A percentile compares a stretch with the other conserved stretches of the same genome.
Conservation (phyloP, 2,113 vertebrate species). For the Brachyistius frenatus region DNA sequence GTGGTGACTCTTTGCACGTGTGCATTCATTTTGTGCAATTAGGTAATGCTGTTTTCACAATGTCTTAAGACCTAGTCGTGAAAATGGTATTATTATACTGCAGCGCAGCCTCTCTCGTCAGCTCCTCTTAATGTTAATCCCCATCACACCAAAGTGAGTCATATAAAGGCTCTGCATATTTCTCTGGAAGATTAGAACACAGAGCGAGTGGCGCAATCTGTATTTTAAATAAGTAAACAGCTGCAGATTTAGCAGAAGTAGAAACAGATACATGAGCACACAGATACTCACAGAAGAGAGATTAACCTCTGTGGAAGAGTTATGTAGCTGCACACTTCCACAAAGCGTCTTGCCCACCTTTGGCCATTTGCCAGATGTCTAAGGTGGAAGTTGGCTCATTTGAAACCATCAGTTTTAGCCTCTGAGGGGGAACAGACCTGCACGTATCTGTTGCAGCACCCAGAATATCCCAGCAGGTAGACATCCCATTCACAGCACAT, state of each 20-base stretch:
- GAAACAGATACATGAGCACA: slow-evolving; percentile 27
- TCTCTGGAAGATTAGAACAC: slow-evolving; percentile 22
- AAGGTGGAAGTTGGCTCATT: no score
- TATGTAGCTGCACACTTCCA: slow-evolving; percentile 7
- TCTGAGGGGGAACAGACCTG: no score
- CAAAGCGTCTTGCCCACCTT: neutral
- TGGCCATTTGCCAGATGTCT: no score
- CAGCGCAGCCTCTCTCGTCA: slow-evolving; percentile 5
- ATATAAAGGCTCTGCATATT: slow-evolving; percentile 15
- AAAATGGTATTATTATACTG: slow-evolving; percentile 6
- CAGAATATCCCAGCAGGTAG: no score
- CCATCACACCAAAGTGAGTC: slow-evolving; percentile 17
- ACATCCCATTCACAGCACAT: no score
- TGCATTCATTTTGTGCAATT: neutral
- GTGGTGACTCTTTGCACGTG: neutral
- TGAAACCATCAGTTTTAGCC: no score
- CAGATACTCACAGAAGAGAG: slow-evolving; percentile 2
- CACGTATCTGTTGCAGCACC: no score
- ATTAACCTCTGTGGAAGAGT: slow-evolving; percentile 41
- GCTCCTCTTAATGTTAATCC: slow-evolving; percentile 41
- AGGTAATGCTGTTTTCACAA: slow-evolving; percentile 2
- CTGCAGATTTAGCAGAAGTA: slow-evolving; percentile 23
- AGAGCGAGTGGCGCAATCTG: slow-evolving; percentile 11
- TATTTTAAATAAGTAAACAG: slow-evolving; percentile 46
- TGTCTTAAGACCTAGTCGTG: neutral